phyloP scores from a whole-genome alignment of 2,888 invertebrate species.

The Eilema sororculum region DNA sequence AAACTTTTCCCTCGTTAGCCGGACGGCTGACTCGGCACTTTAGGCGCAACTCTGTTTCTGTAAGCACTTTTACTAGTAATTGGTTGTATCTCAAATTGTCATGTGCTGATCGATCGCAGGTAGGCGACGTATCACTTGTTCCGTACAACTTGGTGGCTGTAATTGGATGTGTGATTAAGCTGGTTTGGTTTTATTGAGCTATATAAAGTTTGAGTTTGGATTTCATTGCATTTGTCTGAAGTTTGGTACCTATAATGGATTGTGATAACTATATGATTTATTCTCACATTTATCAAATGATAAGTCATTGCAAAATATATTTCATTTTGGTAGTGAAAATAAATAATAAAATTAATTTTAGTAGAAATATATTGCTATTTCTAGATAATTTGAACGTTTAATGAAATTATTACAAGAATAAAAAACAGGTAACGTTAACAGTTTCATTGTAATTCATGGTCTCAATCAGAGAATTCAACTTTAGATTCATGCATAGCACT shows the following conservation, averaged over 20 bases:
- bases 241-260: too few species aligned
- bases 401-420: too few species aligned
- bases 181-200: not conserved
- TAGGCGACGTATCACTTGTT: conserved; percentile 9
- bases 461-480: too few species aligned
- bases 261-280: too few species aligned
- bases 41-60: conserved; percentile 16
- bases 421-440: too few species aligned
- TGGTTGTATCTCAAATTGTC: conserved; percentile 29
- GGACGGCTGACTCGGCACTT: conserved; percentile 23
- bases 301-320: not conserved
- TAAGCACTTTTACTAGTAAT: conserved; percentile 27
- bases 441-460: too few species aligned
- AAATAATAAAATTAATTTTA: too few species aligned
- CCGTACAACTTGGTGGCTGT: not conserved
- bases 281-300: not conserved
- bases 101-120: conserved; percentile 21
- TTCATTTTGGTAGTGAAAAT: not conserved
- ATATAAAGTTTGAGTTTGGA: not conserved
- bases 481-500: too few species aligned
- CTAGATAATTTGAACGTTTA: too few species aligned
- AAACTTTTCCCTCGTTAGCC: conserved; percentile 31
- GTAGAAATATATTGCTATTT: too few species aligned
- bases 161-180: not conserved
- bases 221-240: not conserved